A percentile compares a stretch with the other conserved stretches of the same genome.
Evolutionary conservation across 2,797 vertebrate species (phyloP).

Genomic region (Pseudomugil gertrudae): DNA sequence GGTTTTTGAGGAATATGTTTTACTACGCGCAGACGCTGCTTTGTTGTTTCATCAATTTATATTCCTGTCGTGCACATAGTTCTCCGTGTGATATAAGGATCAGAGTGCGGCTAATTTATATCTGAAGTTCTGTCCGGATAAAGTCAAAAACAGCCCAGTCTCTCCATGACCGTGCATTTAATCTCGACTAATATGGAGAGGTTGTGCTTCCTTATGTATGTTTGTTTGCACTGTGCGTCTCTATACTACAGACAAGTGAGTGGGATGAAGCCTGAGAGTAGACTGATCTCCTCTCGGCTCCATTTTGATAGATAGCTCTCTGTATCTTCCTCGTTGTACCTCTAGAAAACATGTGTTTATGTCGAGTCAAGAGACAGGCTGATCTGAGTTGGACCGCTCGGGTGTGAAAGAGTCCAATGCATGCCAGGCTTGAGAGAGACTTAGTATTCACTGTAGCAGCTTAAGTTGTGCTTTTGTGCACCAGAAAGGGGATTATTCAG

Average conservation of each 20-base stretch:
- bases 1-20: constrained; percentile 53
- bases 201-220: constrained; percentile 22
- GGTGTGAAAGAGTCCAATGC: constrained; percentile 69
- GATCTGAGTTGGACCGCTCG: constrained; percentile 59
- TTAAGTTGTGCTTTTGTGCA: constrained; percentile 73
- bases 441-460: constrained; percentile 74
- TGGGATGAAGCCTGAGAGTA: constrained; percentile 56
- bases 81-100: constrained; percentile 47
- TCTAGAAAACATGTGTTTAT: constrained; percentile 73
- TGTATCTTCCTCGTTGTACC: constrained; percentile 62
- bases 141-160: constrained; percentile 41
- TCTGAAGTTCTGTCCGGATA: constrained; percentile 42
- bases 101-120: constrained; percentile 58
- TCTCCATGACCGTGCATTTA: constrained; percentile 27
- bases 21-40: constrained; percentile 16
- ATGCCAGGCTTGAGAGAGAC: constrained; percentile 64
- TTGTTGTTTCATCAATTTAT: constrained; percentile 68
- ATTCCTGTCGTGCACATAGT: constrained; percentile 48
- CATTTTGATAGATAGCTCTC: constrained; percentile 70
- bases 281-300: constrained; percentile 43
- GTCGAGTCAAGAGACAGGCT: constrained; percentile 67
- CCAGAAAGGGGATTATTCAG: constrained; percentile 75
- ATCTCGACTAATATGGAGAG: constrained; percentile 40
- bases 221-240: constrained; percentile 26
- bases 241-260: constrained; percentile 50